A percentile compares a stretch with the other conserved stretches of the same genome.
Evolutionary conservation across 2,888 invertebrate species (phyloP).

Genomic region (Andrena camellia): DNA sequence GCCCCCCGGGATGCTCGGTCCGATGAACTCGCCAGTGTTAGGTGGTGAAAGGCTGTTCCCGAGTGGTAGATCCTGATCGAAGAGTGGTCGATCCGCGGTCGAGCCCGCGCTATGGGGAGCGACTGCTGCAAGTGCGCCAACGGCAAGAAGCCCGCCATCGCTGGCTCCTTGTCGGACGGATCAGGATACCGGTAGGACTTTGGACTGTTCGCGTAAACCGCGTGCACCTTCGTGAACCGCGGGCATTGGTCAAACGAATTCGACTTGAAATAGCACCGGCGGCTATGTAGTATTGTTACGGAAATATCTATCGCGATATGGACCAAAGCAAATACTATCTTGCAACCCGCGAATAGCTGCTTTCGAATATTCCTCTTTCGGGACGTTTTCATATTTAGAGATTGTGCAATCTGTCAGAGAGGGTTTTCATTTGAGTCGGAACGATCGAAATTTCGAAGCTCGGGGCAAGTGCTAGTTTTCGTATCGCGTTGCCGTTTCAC

Average conservation of each 20-base stretch:
- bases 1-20: slow-evolving; percentile 3
- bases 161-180: slow-evolving; percentile 74
- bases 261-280: not conserved
- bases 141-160: slow-evolving; percentile 76
- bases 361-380: not conserved
- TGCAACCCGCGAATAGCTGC: not conserved
- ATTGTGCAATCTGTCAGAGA: too few relatives aligned
- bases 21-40: slow-evolving; percentile 33
- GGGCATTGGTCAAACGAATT: not conserved
- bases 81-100: slow-evolving; percentile 7
- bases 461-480: too few relatives aligned
- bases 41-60: slow-evolving; percentile 21
- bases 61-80: slow-evolving; percentile 29
- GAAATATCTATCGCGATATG: not conserved
- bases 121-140: slow-evolving; percentile 85
- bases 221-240: not conserved
- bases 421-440: too few relatives aligned
- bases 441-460: too few relatives aligned
- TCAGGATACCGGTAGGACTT: slow-evolving; percentile 73
- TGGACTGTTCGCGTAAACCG: not conserved
- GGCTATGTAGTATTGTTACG: not conserved
- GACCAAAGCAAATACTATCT: not conserved
- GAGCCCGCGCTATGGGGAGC: slow-evolving; percentile 79
- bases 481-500: too few relatives aligned
- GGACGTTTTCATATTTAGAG: too few relatives aligned